Percentiles rank a stretch among this genome's conserved stretches.
Evolutionary conservation across 2,113 vertebrate species (phyloP).

Genomic region (Gymnobelideus leadbeateri): DNA sequence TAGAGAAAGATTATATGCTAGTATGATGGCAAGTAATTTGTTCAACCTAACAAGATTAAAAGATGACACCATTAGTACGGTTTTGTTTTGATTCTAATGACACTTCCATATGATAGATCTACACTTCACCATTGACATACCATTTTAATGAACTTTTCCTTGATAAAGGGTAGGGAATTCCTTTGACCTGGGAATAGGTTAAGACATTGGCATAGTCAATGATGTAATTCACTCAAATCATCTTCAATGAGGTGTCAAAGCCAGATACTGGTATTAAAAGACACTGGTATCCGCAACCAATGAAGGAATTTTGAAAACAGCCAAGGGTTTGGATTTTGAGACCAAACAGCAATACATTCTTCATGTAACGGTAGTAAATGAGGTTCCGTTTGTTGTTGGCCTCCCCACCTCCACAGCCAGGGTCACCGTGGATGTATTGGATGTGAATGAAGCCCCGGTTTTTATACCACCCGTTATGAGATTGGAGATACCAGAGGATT

Average conservation of each 20-base stretch:
- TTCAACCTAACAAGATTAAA: not conserved
- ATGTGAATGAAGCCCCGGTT: slow-evolving; percentile 87
- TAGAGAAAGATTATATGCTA: not conserved
- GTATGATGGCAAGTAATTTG: not conserved
- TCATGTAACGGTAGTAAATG: slow-evolving; percentile 85
- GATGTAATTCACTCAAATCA: too few species aligned
- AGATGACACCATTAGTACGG: not conserved
- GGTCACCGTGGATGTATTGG: slow-evolving; percentile 85
- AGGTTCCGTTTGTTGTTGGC: slow-evolving; percentile 68
- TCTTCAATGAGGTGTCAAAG: too few species aligned
- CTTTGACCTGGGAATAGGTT: too few species aligned
- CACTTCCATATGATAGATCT: not conserved
- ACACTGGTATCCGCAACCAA: too few species aligned
- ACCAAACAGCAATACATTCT: slow-evolving; percentile 80
- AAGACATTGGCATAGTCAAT: too few species aligned
- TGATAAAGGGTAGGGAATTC: not conserved
- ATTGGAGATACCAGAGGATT: slow-evolving; percentile 84
- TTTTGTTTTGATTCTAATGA: not conserved
- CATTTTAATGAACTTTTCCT: not conserved
- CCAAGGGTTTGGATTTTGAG: slow-evolving; percentile 93
- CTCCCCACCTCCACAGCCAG: slow-evolving; percentile 88
- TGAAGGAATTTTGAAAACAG: slow-evolving; percentile 88
- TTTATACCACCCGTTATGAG: slow-evolving; percentile 84
- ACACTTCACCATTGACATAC: not conserved
- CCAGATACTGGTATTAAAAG: too few species aligned